Conservation (phyloP, 1,140 invertebrate species). For the Drosophila kohkoa region DNA sequence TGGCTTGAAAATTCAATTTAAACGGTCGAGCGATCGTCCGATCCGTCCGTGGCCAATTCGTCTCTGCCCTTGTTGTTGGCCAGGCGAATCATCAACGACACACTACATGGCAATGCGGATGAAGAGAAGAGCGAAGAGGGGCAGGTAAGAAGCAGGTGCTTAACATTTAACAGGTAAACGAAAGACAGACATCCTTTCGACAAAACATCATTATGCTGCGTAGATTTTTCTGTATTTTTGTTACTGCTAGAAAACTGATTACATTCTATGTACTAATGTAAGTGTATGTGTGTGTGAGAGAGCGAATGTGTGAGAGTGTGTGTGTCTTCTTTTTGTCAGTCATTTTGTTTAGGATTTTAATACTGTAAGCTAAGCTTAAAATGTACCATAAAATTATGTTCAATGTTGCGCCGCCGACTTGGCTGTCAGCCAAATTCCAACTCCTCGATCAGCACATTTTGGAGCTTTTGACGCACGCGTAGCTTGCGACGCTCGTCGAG, state of each 20-base stretch:
- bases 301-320: conserved; percentile 4
- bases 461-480: conserved; percentile 73
- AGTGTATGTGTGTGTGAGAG: background rate
- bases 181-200: conserved; percentile 51
- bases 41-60: conserved; percentile 47
- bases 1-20: conserved; percentile 44
- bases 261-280: conserved; percentile 56
- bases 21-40: conserved; percentile 12
- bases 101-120: conserved; percentile 32
- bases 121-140: background rate
- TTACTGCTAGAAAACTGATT: conserved; percentile 55
- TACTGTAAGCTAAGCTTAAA: conserved; percentile 78
- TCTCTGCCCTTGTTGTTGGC: background rate
- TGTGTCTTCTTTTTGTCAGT: conserved; percentile 51
- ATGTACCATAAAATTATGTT: conserved; percentile 32
- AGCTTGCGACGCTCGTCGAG: conserved; percentile 71
- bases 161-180: conserved; percentile 49
- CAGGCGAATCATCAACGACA: conserved; percentile 13
- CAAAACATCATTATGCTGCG: conserved; percentile 52
- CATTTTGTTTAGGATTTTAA: conserved; percentile 54
- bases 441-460: conserved; percentile 76
- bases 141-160: conserved; percentile 68
- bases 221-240: background rate
- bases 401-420: background rate
- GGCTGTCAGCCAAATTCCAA: conserved; percentile 63